Percentiles rank a stretch among this genome's conserved stretches.
phyloP scores from a whole-genome alignment of 2,113 vertebrate species.

The Ancistrus triradiatus region DNA sequence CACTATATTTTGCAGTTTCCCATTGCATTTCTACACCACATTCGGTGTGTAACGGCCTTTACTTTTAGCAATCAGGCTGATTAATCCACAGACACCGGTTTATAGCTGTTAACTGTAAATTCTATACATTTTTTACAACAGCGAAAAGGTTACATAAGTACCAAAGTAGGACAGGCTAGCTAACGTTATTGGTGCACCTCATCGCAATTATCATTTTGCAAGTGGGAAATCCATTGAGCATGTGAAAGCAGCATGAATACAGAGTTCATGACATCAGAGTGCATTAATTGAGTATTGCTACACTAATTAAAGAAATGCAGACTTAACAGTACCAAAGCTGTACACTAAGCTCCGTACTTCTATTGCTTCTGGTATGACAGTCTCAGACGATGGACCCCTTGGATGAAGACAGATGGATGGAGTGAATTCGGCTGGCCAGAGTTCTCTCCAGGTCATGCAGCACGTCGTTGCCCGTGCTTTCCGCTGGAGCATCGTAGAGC shows the following conservation, averaged over 20 bases:
- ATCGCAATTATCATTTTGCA: background rate
- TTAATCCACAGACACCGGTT: no score
- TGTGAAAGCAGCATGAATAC: background rate
- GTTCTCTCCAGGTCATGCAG: constrained; percentile 92
- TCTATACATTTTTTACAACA: no score
- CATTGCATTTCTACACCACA: no score
- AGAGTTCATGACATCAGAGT: constrained; percentile 10
- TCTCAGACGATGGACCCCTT: constrained; percentile 93
- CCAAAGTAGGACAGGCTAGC: no score
- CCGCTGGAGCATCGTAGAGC: constrained; percentile 83
- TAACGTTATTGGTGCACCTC: background rate
- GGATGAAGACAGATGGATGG: constrained; percentile 96
- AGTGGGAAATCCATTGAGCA: background rate
- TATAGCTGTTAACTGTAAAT: no score
- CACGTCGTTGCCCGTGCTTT: constrained; percentile 79
- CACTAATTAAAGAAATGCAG: constrained; percentile 15
- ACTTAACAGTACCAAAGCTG: constrained; percentile 2
- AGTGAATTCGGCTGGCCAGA: constrained; percentile 88
- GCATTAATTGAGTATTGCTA: constrained; percentile 23
- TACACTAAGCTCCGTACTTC: background rate
- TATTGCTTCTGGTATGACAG: background rate
- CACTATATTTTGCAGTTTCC: no score
- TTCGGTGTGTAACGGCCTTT: no score
- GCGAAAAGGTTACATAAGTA: no score
- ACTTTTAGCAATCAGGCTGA: no score